phyloP scores from a whole-genome alignment of 2,113 vertebrate genomes.

The Spilogale gracilis region DNA sequence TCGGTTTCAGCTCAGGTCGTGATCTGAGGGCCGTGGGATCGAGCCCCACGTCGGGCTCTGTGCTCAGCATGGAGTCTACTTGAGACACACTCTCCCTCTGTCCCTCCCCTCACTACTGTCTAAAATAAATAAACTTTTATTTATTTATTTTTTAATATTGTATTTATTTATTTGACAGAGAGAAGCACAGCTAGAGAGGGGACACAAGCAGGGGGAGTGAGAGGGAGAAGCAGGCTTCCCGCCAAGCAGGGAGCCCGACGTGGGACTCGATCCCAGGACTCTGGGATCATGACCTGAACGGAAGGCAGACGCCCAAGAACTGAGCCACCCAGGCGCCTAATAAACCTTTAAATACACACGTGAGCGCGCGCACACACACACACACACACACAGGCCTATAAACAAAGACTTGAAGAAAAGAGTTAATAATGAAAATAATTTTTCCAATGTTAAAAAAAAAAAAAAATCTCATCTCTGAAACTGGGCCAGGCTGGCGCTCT shows the following conservation, averaged over 20 bases:
- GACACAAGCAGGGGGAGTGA: too few relatives aligned
- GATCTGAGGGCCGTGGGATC: neutral
- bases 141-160: too few relatives aligned
- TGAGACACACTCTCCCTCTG: neutral
- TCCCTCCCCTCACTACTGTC: neutral
- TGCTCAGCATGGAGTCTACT: neutral
- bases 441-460: neutral
- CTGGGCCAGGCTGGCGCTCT: neutral
- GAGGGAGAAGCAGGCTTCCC: too few relatives aligned
- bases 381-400: neutral
- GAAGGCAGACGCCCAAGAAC: too few relatives aligned
- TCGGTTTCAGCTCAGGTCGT: neutral
- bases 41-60: too few relatives aligned
- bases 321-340: too few relatives aligned
- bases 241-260: too few relatives aligned
- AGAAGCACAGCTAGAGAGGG: too few relatives aligned
- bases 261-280: too few relatives aligned
- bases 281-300: too few relatives aligned
- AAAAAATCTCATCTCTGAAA: neutral
- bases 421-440: neutral
- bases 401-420: neutral
- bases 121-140: neutral
- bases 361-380: too few relatives aligned
- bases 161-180: too few relatives aligned
- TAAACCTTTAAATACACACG: neutral